These are phyloP conservation scores for Araneus ventricosus DNA, from an alignment of 1,140 invertebrate species.

Conservation along the genomic window DNA sequence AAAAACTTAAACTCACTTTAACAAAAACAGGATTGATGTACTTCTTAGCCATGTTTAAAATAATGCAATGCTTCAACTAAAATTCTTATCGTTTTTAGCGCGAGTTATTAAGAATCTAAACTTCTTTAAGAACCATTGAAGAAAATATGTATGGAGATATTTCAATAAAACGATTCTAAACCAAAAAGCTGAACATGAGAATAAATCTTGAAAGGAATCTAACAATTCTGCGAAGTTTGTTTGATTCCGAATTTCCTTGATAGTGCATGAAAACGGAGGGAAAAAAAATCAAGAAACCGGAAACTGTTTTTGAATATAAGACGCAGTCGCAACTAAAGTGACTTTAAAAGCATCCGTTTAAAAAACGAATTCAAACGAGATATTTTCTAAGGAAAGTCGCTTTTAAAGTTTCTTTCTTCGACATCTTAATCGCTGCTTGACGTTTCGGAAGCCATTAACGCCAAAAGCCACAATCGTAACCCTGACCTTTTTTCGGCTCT, in stretches of 20 bases:
- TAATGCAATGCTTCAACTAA: too few relatives aligned
- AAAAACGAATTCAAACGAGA: conserved; percentile 3
- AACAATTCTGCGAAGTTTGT: neutral
- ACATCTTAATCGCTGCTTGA: conserved; percentile 50
- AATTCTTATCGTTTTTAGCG: too few relatives aligned
- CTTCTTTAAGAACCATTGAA: too few relatives aligned
- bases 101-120: too few relatives aligned
- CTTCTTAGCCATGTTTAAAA: too few relatives aligned
- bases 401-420: conserved; percentile 43
- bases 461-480: conserved; percentile 35
- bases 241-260: neutral
- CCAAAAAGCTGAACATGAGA: neutral
- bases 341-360: conserved; percentile 49
- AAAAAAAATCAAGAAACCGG: neutral
- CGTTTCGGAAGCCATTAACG: conserved; percentile 51
- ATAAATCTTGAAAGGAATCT: neutral
- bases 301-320: neutral
- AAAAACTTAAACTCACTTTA: too few relatives aligned
- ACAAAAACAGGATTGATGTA: too few relatives aligned
- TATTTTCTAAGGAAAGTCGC: conserved; percentile 22
- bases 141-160: neutral
- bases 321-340: neutral
- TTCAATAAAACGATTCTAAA: neutral
- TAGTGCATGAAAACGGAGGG: too few relatives aligned
- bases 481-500: conserved; percentile 21